phyloP scores from a whole-genome alignment of 1,140 invertebrate species.

The Lasaia peninsularis region DNA sequence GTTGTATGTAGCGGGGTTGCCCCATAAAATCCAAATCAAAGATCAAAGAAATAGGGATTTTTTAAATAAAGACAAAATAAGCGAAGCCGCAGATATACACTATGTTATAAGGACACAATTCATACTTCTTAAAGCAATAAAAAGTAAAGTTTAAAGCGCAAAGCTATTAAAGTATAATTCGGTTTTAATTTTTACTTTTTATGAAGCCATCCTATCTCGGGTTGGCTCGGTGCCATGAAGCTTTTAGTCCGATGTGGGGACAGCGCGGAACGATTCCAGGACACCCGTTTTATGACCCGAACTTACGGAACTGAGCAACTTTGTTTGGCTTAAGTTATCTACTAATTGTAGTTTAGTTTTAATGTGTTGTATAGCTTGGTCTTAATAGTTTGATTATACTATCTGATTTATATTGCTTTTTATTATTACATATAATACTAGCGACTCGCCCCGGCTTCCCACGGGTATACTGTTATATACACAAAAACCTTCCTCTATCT shows the following conservation, averaged over 20 bases:
- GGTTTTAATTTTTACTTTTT: conserved; percentile 9
- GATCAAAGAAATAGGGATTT: too few species aligned
- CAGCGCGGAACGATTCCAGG: conserved; percentile 4
- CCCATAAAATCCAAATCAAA: too few species aligned
- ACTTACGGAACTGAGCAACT: conserved; percentile 4
- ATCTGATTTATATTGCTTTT: too few species aligned
- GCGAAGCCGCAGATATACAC: too few species aligned
- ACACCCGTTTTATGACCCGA: conserved; percentile 9
- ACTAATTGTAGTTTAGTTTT: not conserved
- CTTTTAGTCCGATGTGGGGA: conserved; percentile 9
- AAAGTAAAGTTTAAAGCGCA: not conserved
- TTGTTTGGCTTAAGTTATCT: not conserved
- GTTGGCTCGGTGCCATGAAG: conserved; percentile 5
- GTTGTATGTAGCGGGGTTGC: too few species aligned
- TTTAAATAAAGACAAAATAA: too few species aligned
- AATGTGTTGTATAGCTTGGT: not conserved
- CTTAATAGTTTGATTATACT: too few species aligned
- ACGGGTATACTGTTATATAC: too few species aligned
- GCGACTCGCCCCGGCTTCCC: too few species aligned
- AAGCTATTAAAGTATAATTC: conserved; percentile 12
- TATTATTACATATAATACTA: too few species aligned
- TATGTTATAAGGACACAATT: too few species aligned
- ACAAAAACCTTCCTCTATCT: too few species aligned
- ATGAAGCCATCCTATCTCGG: not conserved
- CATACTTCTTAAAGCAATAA: not conserved